Evolutionary conservation across 1,140 invertebrate genomes (phyloP).

Genomic region (Ctenoplectra terminalis): DNA sequence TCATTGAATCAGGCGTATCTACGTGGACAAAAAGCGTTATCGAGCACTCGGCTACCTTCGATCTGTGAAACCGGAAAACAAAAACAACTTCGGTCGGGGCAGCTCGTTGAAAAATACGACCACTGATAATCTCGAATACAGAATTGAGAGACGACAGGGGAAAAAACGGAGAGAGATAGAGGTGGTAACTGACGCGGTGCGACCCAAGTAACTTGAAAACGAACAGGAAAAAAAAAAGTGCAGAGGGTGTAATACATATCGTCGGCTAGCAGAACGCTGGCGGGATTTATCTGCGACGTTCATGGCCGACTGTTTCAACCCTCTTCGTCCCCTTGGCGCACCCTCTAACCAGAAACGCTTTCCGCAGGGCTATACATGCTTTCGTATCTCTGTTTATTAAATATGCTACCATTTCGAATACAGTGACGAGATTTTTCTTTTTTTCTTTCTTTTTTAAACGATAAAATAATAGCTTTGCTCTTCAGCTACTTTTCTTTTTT

Average conservation of each 20-base stretch:
- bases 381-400: slow-evolving; percentile 37
- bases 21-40: slow-evolving; percentile 14
- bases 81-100: background rate
- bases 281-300: slow-evolving; percentile 44
- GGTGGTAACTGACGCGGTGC: background rate
- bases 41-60: slow-evolving; percentile 3
- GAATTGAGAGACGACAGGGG: slow-evolving; percentile 12
- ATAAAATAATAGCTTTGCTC: no score
- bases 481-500: no score
- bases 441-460: no score
- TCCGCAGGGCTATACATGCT: background rate
- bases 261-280: slow-evolving; percentile 26
- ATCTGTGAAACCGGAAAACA: slow-evolving; percentile 9
- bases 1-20: slow-evolving; percentile 31
- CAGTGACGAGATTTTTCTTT: background rate
- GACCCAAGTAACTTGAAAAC: slow-evolving; percentile 41
- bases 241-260: slow-evolving; percentile 44
- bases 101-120: slow-evolving; percentile 40
- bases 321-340: background rate
- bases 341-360: slow-evolving; percentile 20
- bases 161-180: background rate
- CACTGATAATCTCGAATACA: slow-evolving; percentile 42
- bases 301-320: slow-evolving; percentile 40
- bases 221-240: slow-evolving; percentile 10
- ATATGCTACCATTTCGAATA: background rate